phyloP scores from a whole-genome alignment of 2,797 vertebrate genomes.

The Paratrypauchen microcephalus region DNA sequence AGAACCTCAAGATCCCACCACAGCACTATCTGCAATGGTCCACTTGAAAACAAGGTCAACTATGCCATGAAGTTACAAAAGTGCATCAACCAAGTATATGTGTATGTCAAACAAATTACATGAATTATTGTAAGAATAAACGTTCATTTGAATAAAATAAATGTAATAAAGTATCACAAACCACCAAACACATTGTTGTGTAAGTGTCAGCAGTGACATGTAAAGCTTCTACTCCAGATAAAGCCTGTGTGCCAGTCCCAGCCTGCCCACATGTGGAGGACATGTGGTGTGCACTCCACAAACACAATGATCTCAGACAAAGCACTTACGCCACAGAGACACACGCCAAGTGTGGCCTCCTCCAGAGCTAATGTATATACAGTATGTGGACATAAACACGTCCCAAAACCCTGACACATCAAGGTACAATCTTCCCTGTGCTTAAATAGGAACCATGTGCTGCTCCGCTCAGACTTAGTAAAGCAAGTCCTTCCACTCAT shows the following conservation, averaged over 20 bases:
- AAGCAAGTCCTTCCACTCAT: constrained; percentile 76
- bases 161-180: neutral
- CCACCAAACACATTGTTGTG: neutral
- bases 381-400: constrained; percentile 44
- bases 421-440: constrained; percentile 60
- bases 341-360: constrained; percentile 27
- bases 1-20: neutral
- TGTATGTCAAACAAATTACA: neutral
- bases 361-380: constrained; percentile 55
- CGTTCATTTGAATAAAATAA: neutral
- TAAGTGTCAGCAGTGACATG: neutral
- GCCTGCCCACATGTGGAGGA: constrained; percentile 60
- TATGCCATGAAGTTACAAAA: neutral
- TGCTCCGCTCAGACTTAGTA: constrained; percentile 47
- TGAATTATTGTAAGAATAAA: neutral
- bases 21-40: constrained; percentile 1
- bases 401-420: constrained; percentile 59
- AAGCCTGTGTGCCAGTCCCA: constrained; percentile 53
- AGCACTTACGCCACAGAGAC: constrained; percentile 32
- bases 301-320: constrained; percentile 51
- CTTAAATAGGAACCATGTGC: constrained; percentile 70
- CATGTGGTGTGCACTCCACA: constrained; percentile 55
- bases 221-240: constrained; percentile 45
- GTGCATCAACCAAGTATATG: neutral
- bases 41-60: neutral